Evolutionary conservation across 1,140 invertebrate genomes (phyloP).

Genomic region (Leptoteleia sp.): DNA sequence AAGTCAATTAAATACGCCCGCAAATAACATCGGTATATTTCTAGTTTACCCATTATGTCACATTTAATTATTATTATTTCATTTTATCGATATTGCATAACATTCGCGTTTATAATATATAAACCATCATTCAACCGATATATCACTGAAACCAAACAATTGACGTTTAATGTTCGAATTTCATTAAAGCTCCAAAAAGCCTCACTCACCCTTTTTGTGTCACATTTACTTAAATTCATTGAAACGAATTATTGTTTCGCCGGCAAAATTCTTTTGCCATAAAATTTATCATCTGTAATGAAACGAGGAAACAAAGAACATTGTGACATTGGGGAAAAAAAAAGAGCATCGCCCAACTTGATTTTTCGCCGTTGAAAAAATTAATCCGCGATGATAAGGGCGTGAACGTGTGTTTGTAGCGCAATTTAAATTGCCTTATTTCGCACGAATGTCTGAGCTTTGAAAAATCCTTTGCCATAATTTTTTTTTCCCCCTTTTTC

Average conservation of each 20-base stretch:
- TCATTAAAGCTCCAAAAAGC: constrained; percentile 9
- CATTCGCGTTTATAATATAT: background rate
- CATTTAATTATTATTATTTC: no score
- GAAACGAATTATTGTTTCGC: constrained; percentile 1
- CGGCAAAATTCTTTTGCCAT: background rate
- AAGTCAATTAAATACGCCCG: no score
- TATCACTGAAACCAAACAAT: background rate
- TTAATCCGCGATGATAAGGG: constrained; percentile 12
- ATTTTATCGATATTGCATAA: constrained; percentile 1
- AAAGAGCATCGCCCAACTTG: no score
- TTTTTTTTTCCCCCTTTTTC: constrained; percentile 48
- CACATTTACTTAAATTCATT: constrained; percentile 4
- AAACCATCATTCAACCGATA: no score
- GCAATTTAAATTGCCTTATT: constrained; percentile 30
- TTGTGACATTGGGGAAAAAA: no score
- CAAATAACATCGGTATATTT: no score
- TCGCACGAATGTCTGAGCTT: constrained; percentile 20
- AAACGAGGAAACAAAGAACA: constrained; percentile 1
- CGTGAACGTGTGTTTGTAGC: constrained; percentile 6
- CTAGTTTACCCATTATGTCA: no score
- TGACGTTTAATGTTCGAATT: background rate
- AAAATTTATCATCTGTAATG: background rate
- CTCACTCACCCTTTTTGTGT: background rate
- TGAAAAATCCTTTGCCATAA: constrained; percentile 40
- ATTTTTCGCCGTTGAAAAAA: constrained; percentile 4